phyloP scores from a whole-genome alignment of 2,888 invertebrate species.

The Drosophila engyochracea region DNA sequence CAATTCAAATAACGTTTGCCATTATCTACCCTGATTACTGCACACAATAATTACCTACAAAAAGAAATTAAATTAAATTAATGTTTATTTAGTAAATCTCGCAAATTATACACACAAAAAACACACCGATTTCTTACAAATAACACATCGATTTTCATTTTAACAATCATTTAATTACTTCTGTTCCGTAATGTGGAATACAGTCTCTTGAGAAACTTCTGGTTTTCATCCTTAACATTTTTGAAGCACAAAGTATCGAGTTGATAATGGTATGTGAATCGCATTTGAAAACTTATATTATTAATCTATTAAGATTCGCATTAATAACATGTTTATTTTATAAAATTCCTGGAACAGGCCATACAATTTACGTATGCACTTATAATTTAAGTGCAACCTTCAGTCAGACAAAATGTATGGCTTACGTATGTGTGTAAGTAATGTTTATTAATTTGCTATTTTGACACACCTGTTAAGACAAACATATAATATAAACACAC shows the following conservation, averaged over 20 bases:
- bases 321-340: neutral
- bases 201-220: neutral
- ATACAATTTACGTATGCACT: neutral
- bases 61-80: neutral
- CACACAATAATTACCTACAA: slow-evolving; percentile 11
- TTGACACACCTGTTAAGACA: slow-evolving; percentile 49
- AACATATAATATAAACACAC: slow-evolving; percentile 33
- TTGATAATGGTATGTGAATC: neutral
- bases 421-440: slow-evolving; percentile 12
- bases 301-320: neutral
- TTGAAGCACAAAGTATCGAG: neutral
- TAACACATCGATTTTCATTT: neutral
- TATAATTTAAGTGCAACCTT: slow-evolving; percentile 13
- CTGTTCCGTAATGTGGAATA: neutral
- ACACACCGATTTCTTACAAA: no score
- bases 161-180: neutral
- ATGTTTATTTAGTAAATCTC: neutral
- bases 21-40: neutral
- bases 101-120: neutral
- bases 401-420: slow-evolving; percentile 8
- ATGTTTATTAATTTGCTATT: slow-evolving; percentile 22
- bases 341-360: neutral
- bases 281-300: neutral
- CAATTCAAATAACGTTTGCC: neutral
- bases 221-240: no score